Evolutionary conservation across 2,888 invertebrate species (phyloP).

Genomic region (Hypercompe scribonia): DNA sequence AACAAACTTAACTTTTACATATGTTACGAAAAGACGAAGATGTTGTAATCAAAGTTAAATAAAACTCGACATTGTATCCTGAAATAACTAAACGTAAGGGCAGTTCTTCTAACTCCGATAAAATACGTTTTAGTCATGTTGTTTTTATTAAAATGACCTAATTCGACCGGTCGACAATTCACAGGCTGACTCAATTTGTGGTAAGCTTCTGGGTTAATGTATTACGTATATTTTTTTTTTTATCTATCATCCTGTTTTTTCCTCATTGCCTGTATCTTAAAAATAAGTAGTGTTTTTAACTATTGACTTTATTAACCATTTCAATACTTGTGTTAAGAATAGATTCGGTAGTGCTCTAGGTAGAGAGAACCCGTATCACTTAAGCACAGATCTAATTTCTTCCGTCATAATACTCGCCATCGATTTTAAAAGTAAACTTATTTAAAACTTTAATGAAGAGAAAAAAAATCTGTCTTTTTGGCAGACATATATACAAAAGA

Average conservation of each 20-base stretch:
- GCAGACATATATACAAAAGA: too few species aligned
- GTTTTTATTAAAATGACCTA: slow-evolving; percentile 12
- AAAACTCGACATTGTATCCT: not conserved
- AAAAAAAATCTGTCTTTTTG: too few species aligned
- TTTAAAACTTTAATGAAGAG: too few species aligned
- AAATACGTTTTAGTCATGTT: slow-evolving; percentile 5
- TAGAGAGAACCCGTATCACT: not conserved
- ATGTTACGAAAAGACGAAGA: not conserved
- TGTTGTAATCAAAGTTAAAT: not conserved
- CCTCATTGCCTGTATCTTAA: not conserved
- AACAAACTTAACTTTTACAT: not conserved
- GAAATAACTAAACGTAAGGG: not conserved
- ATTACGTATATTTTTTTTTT: slow-evolving; percentile 9
- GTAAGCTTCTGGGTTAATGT: slow-evolving; percentile 8
- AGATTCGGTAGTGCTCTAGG: too few species aligned
- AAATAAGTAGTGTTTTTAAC: not conserved
- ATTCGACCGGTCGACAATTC: not conserved
- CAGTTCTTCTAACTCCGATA: slow-evolving; percentile 1
- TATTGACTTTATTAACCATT: not conserved
- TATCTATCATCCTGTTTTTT: slow-evolving; percentile 5
- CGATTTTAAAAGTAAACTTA: not conserved
- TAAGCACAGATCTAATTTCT: not conserved
- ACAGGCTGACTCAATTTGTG: slow-evolving; percentile 14
- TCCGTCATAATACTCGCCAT: not conserved
- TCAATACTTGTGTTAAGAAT: too few species aligned